phyloP scores from a whole-genome alignment of 2,113 vertebrate species.

The Halichoerus grypus region DNA sequence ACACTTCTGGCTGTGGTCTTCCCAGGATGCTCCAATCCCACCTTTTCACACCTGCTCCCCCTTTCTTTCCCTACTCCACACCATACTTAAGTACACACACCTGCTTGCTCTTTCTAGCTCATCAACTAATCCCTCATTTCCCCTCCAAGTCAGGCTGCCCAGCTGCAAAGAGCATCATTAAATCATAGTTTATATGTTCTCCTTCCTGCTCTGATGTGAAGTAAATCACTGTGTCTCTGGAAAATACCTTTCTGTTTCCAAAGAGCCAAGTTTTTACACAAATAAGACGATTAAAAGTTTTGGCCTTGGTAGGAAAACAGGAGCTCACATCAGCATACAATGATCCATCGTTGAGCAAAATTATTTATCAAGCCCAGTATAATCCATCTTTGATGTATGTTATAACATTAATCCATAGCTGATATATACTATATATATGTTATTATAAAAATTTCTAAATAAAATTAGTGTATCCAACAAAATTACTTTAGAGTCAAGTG shows the following conservation, averaged over 20 bases:
- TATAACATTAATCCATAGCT: neutral
- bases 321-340: neutral
- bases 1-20: neutral
- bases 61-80: neutral
- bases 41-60: neutral
- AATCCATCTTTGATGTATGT: neutral
- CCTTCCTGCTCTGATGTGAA: neutral
- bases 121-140: neutral
- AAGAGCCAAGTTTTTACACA: neutral
- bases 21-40: neutral
- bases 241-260: conserved; percentile 28
- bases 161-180: conserved; percentile 37
- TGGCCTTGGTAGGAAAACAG: neutral
- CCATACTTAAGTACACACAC: neutral
- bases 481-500: neutral
- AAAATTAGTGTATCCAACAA: neutral
- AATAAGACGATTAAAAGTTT: neutral
- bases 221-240: neutral
- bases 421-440: neutral
- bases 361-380: neutral
- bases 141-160: neutral
- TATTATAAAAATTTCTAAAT: conserved; percentile 22
- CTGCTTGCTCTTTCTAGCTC: neutral
- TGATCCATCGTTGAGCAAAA: neutral
- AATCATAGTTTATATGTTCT: neutral